Evolutionary conservation across 2,797 vertebrate genomes (phyloP), one percentile per base, ranked within the genome.

Genomic region (Ciconia nigra): DNA sequence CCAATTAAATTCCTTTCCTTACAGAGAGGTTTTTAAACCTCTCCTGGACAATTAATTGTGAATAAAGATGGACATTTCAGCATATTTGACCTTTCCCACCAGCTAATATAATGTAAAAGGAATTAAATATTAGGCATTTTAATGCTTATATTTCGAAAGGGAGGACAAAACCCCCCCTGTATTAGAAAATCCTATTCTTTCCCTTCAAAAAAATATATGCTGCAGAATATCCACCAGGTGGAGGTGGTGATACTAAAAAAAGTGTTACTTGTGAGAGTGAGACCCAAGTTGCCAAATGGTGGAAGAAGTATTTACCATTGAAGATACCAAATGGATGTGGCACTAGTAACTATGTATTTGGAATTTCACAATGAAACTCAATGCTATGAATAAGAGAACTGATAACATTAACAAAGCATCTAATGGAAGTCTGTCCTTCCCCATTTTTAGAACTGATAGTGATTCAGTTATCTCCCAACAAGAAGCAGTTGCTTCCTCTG

Each of bases 221-320:
- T 67, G 20, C 51, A 25, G 7, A 71, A 67, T 71, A 62, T 35
- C 95, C 97, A 94, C 52, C 49, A 96, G 97, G 35, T 93, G 96
- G 94, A 84, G 91, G 83, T 28, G 55, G 16, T 39, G 87, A 47
- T 67, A 7, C 13, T 69, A 41, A 19, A n/a, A 57, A 29, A 42
- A 35, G 24, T 5, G 2, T 1, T 41, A 7, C 35, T 3, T n/a
- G 39, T 9, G 33, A 2, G 19, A 2, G 19, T 7, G 44, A 81
- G 44, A 57, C 7, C 12, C 8, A 18, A 7, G 7, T 15, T 13
- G 47, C 28, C 16, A 44, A 10, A 20, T 20, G 13, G 1, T 8
- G 57, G 29, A 28, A 67, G 28, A 55, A 65, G 15, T 65, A 9
- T 10, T 84, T 58, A 6, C 16, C 2, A 2, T 15, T 66, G 47